These are phyloP conservation scores for Monomorium pharaonis DNA, from an alignment of 1,140 invertebrate species.

Conservation along the genomic window DNA sequence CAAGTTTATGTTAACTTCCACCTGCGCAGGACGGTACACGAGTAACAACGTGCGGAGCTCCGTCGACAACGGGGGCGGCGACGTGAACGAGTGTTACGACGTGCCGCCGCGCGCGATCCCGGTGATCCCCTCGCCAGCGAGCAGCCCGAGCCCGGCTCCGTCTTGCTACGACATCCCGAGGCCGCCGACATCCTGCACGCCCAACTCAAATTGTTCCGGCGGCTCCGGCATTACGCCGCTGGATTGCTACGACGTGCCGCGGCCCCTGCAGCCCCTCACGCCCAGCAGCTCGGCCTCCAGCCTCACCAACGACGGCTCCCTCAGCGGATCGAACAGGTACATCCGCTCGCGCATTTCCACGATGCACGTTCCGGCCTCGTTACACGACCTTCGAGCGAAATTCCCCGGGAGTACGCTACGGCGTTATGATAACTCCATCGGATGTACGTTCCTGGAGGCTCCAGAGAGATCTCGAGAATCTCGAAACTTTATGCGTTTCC, in stretches of 20 bases:
- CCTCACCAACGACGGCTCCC: conserved; percentile 86
- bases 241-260: conserved; percentile 86
- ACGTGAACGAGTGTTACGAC: conserved; percentile 86
- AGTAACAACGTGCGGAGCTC: conserved; percentile 74
- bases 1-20: neutral
- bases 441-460: neutral
- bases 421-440: neutral
- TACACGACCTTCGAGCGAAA: neutral
- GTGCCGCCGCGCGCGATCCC: conserved; percentile 88
- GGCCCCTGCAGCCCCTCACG: conserved; percentile 85
- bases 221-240: conserved; percentile 79
- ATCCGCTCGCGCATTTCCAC: conserved; percentile 73
- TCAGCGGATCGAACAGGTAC: conserved; percentile 84
- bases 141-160: conserved; percentile 81
- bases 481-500: neutral
- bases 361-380: neutral
- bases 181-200: conserved; percentile 81
- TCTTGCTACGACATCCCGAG: conserved; percentile 86
- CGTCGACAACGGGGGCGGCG: conserved; percentile 77
- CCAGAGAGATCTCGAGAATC: neutral
- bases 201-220: conserved; percentile 82
- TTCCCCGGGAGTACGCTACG: neutral
- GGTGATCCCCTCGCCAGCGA: conserved; percentile 84
- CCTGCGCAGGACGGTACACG: conserved; percentile 76
- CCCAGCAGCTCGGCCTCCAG: conserved; percentile 87